Evolutionary conservation across 2,888 invertebrate genomes (phyloP).

Genomic region (Nasonia oneida): DNA sequence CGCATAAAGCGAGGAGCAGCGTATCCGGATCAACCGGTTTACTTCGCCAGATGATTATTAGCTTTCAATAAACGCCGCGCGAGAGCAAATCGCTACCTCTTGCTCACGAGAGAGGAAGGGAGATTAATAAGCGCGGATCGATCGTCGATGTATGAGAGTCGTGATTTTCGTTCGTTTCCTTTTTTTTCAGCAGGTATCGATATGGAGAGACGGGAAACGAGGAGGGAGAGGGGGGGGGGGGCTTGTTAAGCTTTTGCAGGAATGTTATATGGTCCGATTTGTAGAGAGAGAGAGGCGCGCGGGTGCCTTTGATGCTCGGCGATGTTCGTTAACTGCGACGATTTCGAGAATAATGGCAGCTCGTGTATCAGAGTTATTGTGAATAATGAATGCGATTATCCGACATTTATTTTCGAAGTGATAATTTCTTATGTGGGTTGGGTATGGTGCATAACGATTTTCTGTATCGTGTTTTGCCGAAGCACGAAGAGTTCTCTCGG

Average conservation of each 20-base stretch:
- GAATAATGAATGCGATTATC: conserved; percentile 3
- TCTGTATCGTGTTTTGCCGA: no score
- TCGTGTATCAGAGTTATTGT: not conserved
- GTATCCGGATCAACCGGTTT: conserved; percentile 55
- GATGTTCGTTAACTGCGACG: not conserved
- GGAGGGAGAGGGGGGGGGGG: not conserved
- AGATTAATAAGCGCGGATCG: conserved; percentile 44
- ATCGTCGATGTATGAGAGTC: not conserved
- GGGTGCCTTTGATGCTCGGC: not conserved
- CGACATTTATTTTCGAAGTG: not conserved
- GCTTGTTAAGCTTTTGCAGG: conserved; percentile 4
- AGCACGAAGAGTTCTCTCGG: no score
- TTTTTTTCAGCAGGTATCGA: conserved; percentile 21
- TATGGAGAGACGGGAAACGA: not conserved
- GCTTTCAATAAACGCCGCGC: conserved; percentile 56
- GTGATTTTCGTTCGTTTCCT: not conserved
- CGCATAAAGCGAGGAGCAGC: not conserved
- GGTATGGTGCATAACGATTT: no score
- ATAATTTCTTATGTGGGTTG: no score
- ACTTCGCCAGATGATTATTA: conserved; percentile 54
- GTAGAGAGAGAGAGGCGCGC: not conserved
- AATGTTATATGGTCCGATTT: not conserved
- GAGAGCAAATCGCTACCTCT: conserved; percentile 41
- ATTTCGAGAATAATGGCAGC: not conserved
- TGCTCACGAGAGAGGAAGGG: not conserved